These are phyloP conservation scores for Lathamus discolor DNA, from an alignment of 2,113 vertebrate species.

Conservation along the genomic window DNA sequence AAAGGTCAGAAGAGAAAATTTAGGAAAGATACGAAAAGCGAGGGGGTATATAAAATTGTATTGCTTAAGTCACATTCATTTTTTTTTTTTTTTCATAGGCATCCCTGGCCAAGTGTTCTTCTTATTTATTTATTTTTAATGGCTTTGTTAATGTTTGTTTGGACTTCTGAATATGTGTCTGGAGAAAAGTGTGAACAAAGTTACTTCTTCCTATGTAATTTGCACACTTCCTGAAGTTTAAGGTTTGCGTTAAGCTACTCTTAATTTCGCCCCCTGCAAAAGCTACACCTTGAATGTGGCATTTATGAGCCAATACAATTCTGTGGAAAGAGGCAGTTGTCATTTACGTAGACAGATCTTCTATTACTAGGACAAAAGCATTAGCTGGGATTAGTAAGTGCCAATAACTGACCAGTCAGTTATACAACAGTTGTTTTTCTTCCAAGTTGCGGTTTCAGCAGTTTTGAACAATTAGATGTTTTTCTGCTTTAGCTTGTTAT, in stretches of 20 bases:
- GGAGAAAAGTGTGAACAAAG: background rate
- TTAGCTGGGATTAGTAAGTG: background rate
- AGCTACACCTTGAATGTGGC: background rate
- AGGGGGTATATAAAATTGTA: background rate
- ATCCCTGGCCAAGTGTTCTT: background rate
- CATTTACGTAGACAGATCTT: background rate
- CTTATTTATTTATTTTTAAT: background rate
- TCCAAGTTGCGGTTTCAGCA: background rate
- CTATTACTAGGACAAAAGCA: background rate
- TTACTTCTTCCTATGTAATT: background rate
- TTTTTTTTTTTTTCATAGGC: background rate
- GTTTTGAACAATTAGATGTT: background rate
- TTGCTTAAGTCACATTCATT: background rate
- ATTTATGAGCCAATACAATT: background rate
- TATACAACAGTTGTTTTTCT: constrained; percentile 7
- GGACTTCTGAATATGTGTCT: background rate
- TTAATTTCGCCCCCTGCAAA: rapidly evolving
- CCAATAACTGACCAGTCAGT: background rate
- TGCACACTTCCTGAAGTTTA: background rate
- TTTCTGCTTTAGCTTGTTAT: background rate
- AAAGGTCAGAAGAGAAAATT: background rate
- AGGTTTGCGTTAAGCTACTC: background rate
- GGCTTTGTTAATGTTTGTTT: background rate
- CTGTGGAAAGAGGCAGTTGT: background rate
- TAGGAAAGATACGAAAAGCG: background rate